Evolutionary conservation across 53 echinoderm and acorn worm genomes (phyloP), one percentile per base, ranked within the genome.

Genomic region (Echinometra lucunter): DNA sequence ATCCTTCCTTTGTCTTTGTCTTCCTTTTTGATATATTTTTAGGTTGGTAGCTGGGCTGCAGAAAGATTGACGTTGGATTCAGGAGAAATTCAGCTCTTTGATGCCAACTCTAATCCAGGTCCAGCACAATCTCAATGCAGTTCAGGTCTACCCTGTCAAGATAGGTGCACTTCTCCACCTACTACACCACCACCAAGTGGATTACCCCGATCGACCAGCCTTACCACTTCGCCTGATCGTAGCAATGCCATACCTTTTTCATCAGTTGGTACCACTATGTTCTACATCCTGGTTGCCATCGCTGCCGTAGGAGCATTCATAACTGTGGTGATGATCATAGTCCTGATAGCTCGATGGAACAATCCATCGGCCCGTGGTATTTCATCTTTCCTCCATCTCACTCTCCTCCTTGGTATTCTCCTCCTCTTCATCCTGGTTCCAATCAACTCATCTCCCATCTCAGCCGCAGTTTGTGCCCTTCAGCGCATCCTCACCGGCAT

Each of bases 21-120:
- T 78, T 42, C 21, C 44, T 28, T 85, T 30, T 28, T 85, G 0
- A 40, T 44, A 15, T 89, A 44, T 32, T 27, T 89, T 8, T 56
- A 97, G 97, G 96, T 96, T 87, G 97, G 97, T 32, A 95, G 67
- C 58, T 97, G 97, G 97, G 44, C 91, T 88, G 18, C 25, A 9
- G 94, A 94, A 67, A 88, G 82, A 2, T 49, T 95, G 32, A 58
- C 25, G 13, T 42, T 95, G 18, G 44, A 75, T 13, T 25, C 66
- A 6, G 66, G 21, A 32, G 70, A 45, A 25, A 88, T 95, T 0
- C 91, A 91, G 30, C 92, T 95, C 2, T 83, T 95, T 63, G 95
- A 95, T 45, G 91, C 53, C 45, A 44, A 57, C 44, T 74, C 81
- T 18, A 66, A 63, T 23, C 45, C 75, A 11, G 81, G 93, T 11